Percentiles rank a stretch among this genome's conserved stretches.
Conservation (phyloP, 2,797 vertebrate genomes). For the Hemitrygon akajei region DNA sequence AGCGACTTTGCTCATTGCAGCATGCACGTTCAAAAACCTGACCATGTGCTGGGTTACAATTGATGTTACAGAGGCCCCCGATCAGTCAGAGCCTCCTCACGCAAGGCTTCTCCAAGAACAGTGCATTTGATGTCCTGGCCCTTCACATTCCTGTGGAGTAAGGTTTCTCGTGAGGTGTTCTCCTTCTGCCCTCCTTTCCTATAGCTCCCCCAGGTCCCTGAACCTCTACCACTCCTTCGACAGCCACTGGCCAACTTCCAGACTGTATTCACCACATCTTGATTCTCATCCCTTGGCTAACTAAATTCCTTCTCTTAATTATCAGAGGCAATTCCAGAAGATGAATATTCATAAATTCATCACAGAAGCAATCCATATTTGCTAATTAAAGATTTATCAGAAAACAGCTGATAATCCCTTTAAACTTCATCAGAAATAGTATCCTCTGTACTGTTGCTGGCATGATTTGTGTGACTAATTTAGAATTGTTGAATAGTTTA, state of each 20-base stretch:
- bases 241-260: not conserved
- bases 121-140: not conserved
- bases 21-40: not conserved
- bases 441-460: not conserved
- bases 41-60: not conserved
- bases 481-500: not conserved
- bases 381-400: not conserved
- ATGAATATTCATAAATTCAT: not conserved
- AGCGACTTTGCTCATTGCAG: not conserved
- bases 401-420: not conserved
- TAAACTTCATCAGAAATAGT: not conserved
- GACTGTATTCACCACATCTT: not conserved
- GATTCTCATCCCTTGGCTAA: not conserved
- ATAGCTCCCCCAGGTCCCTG: not conserved
- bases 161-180: not conserved
- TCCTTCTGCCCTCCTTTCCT: not conserved
- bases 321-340: not conserved
- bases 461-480: slow-evolving; percentile 13
- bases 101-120: too few relatives aligned
- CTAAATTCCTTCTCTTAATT: not conserved
- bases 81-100: not conserved
- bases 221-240: too few relatives aligned
- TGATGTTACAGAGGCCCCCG: not conserved
- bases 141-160: not conserved
- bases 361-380: not conserved